Base-by-base conservation (phyloP, 2,888 invertebrate species). In the Calameuta idolon region DNA sequence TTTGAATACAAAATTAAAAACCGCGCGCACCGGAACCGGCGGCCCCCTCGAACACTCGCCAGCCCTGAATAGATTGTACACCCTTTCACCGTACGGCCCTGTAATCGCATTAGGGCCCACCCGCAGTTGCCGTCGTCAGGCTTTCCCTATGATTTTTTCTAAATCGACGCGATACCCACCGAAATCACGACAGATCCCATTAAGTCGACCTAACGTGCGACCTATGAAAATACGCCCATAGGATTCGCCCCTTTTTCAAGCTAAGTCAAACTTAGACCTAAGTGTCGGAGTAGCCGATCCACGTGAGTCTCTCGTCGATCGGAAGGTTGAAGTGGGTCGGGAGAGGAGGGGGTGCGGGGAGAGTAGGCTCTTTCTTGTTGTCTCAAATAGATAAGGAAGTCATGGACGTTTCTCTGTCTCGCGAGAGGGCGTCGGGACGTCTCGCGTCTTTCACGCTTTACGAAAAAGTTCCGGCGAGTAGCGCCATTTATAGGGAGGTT, bases 1-100 rank as follows among this genome's bases (percentile, higher is more conserved):
- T 84, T 84, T 83, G 81, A 86, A 83, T 85, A 84, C 83, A 83
- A 85, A 86, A 86, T 86, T 85, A 84, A 86, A 86, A 85, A 85
- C 80, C 84, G 80, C 84, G 76, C 77, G 69, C 76, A 71, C 77
- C 75, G 71, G 71, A 35, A 23, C 1, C 23, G 5, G 15, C 23
- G 2, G 5, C 15, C 15, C 40, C 4, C 5, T 23, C 12, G 23
- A 23, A 23, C 55, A 55, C 55, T 55, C 55, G 9, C 9, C 55
- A 55, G 23, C 5, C 23, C 55, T 55, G 23, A 55, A 55, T 55
- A 23, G 55, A 55, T 55, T 55, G 9, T 55, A 9, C 55, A 55
- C 5, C 23, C 40, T 40, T 15, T 4, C 15, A 4, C 23, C 23
- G 0, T 23, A 0, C 40, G 40, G 1, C 23, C 9, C 55, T 55